Conservation (phyloP, 2,113 vertebrate genomes). For the Melanerpes aurifrons region DNA sequence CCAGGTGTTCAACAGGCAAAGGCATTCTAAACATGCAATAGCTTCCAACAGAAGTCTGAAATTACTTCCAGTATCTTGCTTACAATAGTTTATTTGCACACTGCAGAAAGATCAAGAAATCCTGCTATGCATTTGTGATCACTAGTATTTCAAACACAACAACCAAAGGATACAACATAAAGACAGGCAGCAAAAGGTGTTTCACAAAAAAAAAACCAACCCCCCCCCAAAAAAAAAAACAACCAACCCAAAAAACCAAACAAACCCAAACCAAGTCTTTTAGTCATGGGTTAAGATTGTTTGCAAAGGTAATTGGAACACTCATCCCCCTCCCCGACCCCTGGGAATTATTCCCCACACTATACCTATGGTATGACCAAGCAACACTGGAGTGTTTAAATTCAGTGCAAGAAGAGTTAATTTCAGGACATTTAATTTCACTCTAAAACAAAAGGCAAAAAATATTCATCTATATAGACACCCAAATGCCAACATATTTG, state of each 20-base stretch:
- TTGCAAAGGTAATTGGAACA: slow-evolving; percentile 47
- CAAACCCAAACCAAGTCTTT: not conserved
- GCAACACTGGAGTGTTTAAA: slow-evolving; percentile 73
- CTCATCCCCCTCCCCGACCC: not conserved
- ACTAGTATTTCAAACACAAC: slow-evolving; percentile 70
- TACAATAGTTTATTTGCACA: slow-evolving; percentile 79
- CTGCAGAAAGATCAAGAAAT: slow-evolving; percentile 68
- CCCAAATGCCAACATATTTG: slow-evolving; percentile 57
- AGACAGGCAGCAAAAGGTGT: slow-evolving; percentile 69
- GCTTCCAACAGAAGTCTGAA: slow-evolving; percentile 73
- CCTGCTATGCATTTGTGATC: slow-evolving; percentile 71
- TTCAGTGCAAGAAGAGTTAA: slow-evolving; percentile 77
- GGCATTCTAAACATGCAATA: slow-evolving; percentile 63
- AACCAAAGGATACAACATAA: slow-evolving; percentile 67
- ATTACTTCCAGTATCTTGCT: slow-evolving; percentile 75
- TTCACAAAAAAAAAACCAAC: slow-evolving; percentile 1
- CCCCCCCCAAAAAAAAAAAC: not conserved
- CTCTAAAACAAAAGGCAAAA: slow-evolving; percentile 64
- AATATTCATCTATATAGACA: slow-evolving; percentile 54
- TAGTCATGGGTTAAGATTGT: slow-evolving; percentile 43
- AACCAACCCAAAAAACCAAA: not conserved
- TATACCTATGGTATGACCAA: slow-evolving; percentile 36
- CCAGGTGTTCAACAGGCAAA: slow-evolving; percentile 60
- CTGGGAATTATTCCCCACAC: not conserved
- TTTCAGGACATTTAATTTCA: slow-evolving; percentile 66